phyloP scores from a whole-genome alignment of 2,888 invertebrate species.

The Allolobophora icterica region DNA sequence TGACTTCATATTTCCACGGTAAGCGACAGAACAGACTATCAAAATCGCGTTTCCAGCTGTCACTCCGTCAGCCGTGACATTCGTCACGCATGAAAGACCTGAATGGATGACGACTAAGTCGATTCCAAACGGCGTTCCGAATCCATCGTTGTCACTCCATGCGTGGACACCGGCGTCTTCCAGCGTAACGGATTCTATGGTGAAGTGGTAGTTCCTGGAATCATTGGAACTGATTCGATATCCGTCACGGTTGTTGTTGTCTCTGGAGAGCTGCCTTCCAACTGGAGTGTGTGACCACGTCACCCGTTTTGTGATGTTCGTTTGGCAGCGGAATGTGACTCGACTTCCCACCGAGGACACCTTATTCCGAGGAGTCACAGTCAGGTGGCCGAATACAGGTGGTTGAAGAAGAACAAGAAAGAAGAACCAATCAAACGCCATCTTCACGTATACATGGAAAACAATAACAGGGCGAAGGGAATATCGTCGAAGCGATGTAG shows the following conservation, averaged over 20 bases:
- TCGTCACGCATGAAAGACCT: not conserved
- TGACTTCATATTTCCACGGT: not conserved
- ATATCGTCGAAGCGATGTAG: no score
- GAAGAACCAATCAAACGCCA: not conserved
- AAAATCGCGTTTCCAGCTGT: not conserved
- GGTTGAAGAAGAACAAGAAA: not conserved
- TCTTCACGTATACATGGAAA: not conserved
- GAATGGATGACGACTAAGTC: not conserved
- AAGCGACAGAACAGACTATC: not conserved
- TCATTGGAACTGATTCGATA: not conserved
- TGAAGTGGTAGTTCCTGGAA: not conserved
- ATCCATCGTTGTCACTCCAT: slow-evolving; percentile 20
- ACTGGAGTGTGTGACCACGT: not conserved
- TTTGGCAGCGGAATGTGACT: slow-evolving; percentile 19
- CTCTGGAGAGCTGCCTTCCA: not conserved
- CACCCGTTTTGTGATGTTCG: not conserved
- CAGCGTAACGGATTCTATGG: not conserved
- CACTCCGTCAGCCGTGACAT: not conserved
- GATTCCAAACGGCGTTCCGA: not conserved
- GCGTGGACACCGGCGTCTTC: slow-evolving; percentile 9
- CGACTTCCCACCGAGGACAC: not conserved
- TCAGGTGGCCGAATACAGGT: not conserved
- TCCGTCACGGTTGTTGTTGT: not conserved
- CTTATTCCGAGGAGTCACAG: not conserved
- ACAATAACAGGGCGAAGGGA: not conserved